Evolutionary conservation across 2,888 invertebrate genomes (phyloP).

Genomic region (Deroplatys truncata): DNA sequence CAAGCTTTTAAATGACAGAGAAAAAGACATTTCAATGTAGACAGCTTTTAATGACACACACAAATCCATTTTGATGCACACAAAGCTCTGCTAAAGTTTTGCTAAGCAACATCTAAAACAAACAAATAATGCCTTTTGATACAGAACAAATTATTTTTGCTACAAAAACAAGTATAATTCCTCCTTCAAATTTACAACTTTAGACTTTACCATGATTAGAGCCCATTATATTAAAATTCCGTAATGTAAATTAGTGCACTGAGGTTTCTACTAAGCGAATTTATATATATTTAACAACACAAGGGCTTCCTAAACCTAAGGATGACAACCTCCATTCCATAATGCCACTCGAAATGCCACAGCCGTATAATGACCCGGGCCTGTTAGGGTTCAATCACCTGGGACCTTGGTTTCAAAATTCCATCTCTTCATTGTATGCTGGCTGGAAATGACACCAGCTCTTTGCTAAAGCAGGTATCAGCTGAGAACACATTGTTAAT

Average conservation of each 20-base stretch:
- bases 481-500: neutral
- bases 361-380: slow-evolving; percentile 16
- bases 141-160: neutral
- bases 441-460: neutral
- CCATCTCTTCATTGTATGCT: slow-evolving; percentile 4
- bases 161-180: neutral
- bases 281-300: neutral
- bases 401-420: slow-evolving; percentile 14
- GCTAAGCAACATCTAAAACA: neutral
- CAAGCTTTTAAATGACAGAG: neutral
- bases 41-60: neutral
- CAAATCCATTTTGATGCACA: neutral
- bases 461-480: neutral
- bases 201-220: neutral
- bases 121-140: neutral
- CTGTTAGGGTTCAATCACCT: slow-evolving; percentile 21
- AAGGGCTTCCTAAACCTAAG: neutral
- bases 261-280: neutral
- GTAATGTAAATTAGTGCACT: neutral
- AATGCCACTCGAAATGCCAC: slow-evolving; percentile 1
- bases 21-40: neutral
- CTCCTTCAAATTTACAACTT: neutral
- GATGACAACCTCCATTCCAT: neutral
- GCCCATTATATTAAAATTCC: neutral
- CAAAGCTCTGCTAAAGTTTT: neutral